A percentile compares a stretch with the other conserved stretches of the same genome.
phyloP scores from a whole-genome alignment of 2,888 invertebrate genomes.

The Unio delphinus region DNA sequence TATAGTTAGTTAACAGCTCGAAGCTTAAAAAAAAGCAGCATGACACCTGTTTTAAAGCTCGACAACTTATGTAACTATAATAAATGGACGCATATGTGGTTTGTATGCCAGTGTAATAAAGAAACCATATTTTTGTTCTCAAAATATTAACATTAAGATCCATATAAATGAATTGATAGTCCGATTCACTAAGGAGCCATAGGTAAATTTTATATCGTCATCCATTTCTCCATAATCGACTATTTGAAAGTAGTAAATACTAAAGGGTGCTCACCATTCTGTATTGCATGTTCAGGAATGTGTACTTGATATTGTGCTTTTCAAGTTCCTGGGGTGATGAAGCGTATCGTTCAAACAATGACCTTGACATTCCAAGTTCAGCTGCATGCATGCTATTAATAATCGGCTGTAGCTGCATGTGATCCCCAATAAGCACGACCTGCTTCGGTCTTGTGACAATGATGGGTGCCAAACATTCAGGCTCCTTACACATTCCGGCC shows the following conservation, averaged over 20 bases:
- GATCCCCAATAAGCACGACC: slow-evolving; percentile 59
- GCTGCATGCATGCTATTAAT: slow-evolving; percentile 41
- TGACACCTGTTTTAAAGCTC: too few relatives aligned
- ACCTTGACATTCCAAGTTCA: slow-evolving; percentile 48
- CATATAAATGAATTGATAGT: too few relatives aligned
- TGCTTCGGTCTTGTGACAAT: slow-evolving; percentile 32
- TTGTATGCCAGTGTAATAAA: too few relatives aligned
- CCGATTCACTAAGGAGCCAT: too few relatives aligned
- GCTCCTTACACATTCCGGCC: slow-evolving; percentile 59
- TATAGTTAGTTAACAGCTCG: too few relatives aligned
- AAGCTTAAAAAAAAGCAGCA: too few relatives aligned
- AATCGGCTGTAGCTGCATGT: slow-evolving; percentile 59
- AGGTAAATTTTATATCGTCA: too few relatives aligned
- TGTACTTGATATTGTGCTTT: slow-evolving; percentile 21
- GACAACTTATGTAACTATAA: too few relatives aligned
- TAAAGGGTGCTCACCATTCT: slow-evolving; percentile 42
- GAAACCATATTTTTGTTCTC: too few relatives aligned
- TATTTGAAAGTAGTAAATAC: background rate
- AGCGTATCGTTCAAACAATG: slow-evolving; percentile 6
- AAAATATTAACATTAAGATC: too few relatives aligned
- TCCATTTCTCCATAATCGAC: too few relatives aligned
- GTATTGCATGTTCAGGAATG: slow-evolving; percentile 40
- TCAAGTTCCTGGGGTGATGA: background rate
- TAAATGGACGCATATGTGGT: too few relatives aligned
- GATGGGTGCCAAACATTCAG: slow-evolving; percentile 53